These are phyloP conservation scores for Lucilia cuprina DNA, from an alignment of 1,140 invertebrate species.

Conservation along the genomic window DNA sequence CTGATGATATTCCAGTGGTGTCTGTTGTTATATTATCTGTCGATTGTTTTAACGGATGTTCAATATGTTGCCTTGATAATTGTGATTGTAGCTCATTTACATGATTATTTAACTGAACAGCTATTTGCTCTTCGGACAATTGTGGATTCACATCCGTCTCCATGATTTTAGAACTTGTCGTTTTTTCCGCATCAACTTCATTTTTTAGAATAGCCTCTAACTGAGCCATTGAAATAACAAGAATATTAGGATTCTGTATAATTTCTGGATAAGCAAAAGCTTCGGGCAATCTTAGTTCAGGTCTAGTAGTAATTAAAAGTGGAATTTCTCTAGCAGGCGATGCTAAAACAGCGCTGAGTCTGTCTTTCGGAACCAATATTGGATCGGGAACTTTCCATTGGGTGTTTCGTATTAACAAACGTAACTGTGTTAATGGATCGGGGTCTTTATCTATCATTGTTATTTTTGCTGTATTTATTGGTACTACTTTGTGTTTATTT, in stretches of 20 bases:
- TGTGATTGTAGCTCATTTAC: not conserved
- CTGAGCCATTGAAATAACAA: constrained; percentile 79
- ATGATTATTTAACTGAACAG: not conserved
- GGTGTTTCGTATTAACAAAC: constrained; percentile 73
- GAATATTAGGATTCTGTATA: constrained; percentile 77
- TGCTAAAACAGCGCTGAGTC: constrained; percentile 73
- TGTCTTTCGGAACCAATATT: constrained; percentile 77
- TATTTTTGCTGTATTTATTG: constrained; percentile 46
- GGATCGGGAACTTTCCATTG: constrained; percentile 80
- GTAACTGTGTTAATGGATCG: constrained; percentile 75
- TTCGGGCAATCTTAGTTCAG: constrained; percentile 75
- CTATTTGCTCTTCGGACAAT: not conserved
- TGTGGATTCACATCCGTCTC: not conserved
- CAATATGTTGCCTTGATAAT: not conserved
- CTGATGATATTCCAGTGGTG: not conserved
- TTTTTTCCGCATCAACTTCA: constrained; percentile 59
- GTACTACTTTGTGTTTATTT: constrained; percentile 38
- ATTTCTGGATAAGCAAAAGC: constrained; percentile 75
- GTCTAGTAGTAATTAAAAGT: constrained; percentile 71
- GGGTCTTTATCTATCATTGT: constrained; percentile 63
- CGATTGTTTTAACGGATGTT: not conserved
- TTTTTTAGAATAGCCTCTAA: constrained; percentile 75
- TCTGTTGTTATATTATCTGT: not conserved
- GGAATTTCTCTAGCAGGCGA: constrained; percentile 80
- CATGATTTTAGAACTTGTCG: not conserved